Conservation (phyloP, 2,113 vertebrate species). For the Oreochromis aureus region DNA sequence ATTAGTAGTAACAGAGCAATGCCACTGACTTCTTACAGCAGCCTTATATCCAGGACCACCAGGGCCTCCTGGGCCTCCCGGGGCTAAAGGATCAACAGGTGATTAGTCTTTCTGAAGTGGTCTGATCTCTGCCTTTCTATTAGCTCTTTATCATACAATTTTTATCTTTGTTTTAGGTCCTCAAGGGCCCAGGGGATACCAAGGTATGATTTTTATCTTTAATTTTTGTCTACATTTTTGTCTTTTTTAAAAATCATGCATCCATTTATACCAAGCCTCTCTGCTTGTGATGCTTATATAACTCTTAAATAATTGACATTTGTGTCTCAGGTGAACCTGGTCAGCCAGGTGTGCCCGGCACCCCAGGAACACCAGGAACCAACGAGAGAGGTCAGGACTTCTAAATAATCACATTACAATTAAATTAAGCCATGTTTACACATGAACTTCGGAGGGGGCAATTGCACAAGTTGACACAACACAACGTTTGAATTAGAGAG, state of each 20-base stretch:
- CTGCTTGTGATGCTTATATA: background rate
- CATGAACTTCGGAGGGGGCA: background rate
- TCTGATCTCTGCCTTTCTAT: background rate
- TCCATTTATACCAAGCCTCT: background rate
- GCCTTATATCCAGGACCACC: conserved; percentile 69
- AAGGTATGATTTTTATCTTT: conserved; percentile 59
- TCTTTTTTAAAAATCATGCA: accelerated
- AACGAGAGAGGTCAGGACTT: conserved; percentile 39
- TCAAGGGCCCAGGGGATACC: conserved; percentile 79
- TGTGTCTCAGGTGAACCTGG: conserved; percentile 74
- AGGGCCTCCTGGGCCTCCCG: conserved; percentile 72
- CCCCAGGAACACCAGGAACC: conserved; percentile 49
- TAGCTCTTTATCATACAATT: background rate
- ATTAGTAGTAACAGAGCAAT: background rate
- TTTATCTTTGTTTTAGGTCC: conserved; percentile 55
- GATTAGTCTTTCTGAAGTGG: conserved; percentile 18
- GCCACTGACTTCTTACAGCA: conserved; percentile 62
- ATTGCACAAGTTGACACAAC: background rate
- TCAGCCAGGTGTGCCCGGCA: conserved; percentile 69
- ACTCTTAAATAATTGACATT: background rate
- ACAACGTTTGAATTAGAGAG: background rate
- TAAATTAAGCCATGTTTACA: background rate
- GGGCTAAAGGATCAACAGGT: conserved; percentile 80
- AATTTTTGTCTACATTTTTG: background rate
- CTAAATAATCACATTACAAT: background rate